These are phyloP conservation scores for Eristalinus aeneus DNA, from an alignment of 2,888 invertebrate genomes.

Conservation along the genomic window DNA sequence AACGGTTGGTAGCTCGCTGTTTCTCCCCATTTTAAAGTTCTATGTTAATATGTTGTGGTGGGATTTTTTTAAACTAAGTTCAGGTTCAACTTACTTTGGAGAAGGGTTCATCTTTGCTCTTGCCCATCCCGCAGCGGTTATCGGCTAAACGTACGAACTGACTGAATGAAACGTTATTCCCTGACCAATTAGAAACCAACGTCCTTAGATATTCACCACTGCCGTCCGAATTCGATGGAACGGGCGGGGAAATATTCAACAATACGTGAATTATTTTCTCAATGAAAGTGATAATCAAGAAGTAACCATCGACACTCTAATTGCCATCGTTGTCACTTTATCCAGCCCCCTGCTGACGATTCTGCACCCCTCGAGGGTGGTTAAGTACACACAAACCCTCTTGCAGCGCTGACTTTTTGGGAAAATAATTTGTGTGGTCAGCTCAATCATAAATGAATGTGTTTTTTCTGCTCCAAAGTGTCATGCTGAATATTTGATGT, in stretches of 20 bases:
- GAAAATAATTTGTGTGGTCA: not conserved
- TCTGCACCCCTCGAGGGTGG: not conserved
- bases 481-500: conserved; percentile 18
- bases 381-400: not conserved
- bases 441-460: conserved; percentile 16
- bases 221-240: not conserved
- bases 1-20: too few species aligned
- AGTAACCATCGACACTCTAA: not conserved
- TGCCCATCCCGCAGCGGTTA: not conserved
- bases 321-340: not conserved
- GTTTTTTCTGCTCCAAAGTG: conserved; percentile 20
- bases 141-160: not conserved
- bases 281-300: not conserved
- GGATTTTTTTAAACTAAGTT: too few species aligned
- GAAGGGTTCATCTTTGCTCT: not conserved
- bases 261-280: not conserved
- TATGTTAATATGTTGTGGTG: too few species aligned
- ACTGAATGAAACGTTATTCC: not conserved
- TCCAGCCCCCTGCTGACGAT: not conserved
- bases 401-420: not conserved
- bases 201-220: not conserved
- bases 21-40: too few species aligned
- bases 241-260: too few species aligned
- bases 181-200: not conserved
- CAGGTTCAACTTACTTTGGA: too few species aligned